Percentiles rank a stretch among this genome's conserved stretches.
Conservation (phyloP, 2,797 vertebrate species). For the Spea hammondii region DNA sequence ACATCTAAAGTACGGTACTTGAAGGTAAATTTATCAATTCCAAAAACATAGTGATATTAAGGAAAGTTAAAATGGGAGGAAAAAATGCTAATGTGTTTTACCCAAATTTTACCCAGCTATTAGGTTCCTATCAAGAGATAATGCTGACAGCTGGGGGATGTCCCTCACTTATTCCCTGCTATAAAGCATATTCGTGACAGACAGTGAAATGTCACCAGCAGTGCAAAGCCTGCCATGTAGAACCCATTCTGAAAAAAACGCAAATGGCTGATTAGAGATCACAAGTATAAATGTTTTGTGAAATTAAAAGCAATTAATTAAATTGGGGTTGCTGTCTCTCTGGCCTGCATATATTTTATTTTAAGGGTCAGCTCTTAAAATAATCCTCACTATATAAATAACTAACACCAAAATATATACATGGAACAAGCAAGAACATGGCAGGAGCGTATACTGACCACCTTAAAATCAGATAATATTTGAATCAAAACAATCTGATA, state of each 20-base stretch:
- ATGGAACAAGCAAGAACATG: too few species aligned
- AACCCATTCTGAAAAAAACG: neutral
- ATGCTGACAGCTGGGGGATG: constrained; percentile 3
- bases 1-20: too few species aligned
- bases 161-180: neutral
- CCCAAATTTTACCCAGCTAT: neutral
- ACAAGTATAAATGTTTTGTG: too few species aligned
- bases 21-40: too few species aligned
- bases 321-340: too few species aligned
- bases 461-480: neutral
- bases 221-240: neutral
- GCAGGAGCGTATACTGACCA: too few species aligned
- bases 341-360: too few species aligned
- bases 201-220: neutral
- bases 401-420: too few species aligned
- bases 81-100: neutral
- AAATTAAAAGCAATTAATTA: too few species aligned
- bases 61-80: too few species aligned
- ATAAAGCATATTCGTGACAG: neutral
- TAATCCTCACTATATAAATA: neutral
- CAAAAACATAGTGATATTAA: too few species aligned
- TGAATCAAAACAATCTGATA: constrained; percentile 4
- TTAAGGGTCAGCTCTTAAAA: neutral
- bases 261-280: too few species aligned
- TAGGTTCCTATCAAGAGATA: neutral